Evolutionary conservation across 2,888 invertebrate genomes (phyloP).

Genomic region (Oligia latruncula): DNA sequence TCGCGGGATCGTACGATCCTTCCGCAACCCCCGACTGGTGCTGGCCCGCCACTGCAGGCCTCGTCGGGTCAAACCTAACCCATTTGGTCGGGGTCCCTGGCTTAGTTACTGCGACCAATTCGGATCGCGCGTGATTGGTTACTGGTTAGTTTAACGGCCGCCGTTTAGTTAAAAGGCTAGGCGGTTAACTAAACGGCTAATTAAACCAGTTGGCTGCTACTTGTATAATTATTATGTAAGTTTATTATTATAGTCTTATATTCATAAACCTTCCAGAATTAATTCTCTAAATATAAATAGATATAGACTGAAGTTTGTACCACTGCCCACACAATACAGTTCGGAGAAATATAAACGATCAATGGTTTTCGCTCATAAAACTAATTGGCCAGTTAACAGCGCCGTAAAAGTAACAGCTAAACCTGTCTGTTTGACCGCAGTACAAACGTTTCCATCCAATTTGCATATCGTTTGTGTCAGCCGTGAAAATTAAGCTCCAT

Average conservation of each 20-base stretch:
- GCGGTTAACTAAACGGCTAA: too few species aligned
- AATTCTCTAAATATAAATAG: neutral
- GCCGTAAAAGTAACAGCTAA: conserved; percentile 43
- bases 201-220: too few species aligned
- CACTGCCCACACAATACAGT: neutral
- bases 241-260: neutral
- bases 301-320: neutral
- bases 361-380: conserved; percentile 45
- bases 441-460: conserved; percentile 43
- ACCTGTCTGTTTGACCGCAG: conserved; percentile 29
- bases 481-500: conserved; percentile 4
- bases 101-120: too few species aligned
- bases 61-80: too few species aligned
- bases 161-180: too few species aligned
- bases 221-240: neutral
- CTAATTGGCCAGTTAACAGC: conserved; percentile 52
- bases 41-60: too few species aligned
- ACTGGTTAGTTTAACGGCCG: too few species aligned
- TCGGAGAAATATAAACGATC: conserved; percentile 30
- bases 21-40: too few species aligned
- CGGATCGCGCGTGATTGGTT: too few species aligned
- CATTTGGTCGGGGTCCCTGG: too few species aligned
- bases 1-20: too few species aligned
- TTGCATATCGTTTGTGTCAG: conserved; percentile 47
- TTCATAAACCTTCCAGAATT: neutral